Conservation (phyloP, 2,113 vertebrate genomes). For the Sturnira hondurensis region DNA sequence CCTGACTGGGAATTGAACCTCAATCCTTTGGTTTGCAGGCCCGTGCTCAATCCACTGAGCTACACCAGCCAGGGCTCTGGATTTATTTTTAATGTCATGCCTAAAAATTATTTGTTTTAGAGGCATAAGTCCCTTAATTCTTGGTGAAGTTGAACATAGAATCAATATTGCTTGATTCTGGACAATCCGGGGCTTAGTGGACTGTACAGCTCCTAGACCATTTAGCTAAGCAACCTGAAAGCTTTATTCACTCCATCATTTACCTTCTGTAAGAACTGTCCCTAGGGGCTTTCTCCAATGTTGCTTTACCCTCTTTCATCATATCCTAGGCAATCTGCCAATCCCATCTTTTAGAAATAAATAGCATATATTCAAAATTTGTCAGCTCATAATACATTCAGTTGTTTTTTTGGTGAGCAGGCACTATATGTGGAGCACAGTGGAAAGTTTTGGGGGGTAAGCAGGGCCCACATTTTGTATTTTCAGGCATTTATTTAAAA, state of each 20-base stretch:
- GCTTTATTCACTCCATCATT: slow-evolving; percentile 29
- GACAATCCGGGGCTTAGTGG: not conserved
- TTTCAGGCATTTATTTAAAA: slow-evolving; percentile 30
- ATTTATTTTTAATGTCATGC: not conserved
- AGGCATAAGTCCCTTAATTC: not conserved
- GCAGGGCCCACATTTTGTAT: not conserved
- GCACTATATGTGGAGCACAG: not conserved
- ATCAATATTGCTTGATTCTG: slow-evolving; percentile 31
- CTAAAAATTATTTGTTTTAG: not conserved
- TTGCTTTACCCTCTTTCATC: not conserved
- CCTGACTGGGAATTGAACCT: too few relatives aligned
- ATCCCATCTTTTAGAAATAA: slow-evolving; percentile 15
- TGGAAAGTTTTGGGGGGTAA: not conserved
- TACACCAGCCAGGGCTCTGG: too few relatives aligned
- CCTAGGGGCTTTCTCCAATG: not conserved
- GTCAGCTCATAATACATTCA: not conserved
- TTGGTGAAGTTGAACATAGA: not conserved
- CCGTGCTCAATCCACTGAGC: too few relatives aligned
- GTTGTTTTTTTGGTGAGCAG: slow-evolving; percentile 29
- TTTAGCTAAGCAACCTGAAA: slow-evolving; percentile 41
- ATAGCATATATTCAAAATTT: not conserved
- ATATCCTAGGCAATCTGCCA: slow-evolving; percentile 27
- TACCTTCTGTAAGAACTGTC: not conserved
- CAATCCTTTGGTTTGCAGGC: too few relatives aligned
- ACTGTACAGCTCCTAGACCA: not conserved